Evolutionary conservation across 1,140 invertebrate species (phyloP).

Genomic region (Drosophila athabasca): DNA sequence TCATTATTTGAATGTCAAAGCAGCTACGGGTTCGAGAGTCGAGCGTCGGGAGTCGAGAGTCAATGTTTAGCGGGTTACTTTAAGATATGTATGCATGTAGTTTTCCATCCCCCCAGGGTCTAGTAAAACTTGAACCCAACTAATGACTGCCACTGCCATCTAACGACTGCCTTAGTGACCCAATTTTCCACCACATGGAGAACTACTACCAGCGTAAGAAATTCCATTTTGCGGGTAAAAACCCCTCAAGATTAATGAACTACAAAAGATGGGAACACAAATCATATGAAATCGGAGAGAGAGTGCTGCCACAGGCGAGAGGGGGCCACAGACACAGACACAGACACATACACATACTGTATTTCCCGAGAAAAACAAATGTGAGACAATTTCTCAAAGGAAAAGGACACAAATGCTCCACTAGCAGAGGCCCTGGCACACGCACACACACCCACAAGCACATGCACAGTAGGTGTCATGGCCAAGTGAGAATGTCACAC

Average conservation of each 20-base stretch:
- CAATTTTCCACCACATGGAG: slow-evolving; percentile 41
- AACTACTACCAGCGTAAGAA: slow-evolving; percentile 18
- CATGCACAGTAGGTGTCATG: slow-evolving; percentile 59
- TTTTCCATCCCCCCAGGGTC: slow-evolving; percentile 7
- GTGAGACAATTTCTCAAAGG: slow-evolving; percentile 75
- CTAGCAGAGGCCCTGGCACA: slow-evolving; percentile 1
- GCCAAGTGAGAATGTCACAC: slow-evolving; percentile 78
- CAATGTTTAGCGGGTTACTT: no score
- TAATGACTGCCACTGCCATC: slow-evolving; percentile 40
- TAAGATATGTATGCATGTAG: not conserved
- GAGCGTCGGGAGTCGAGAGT: no score
- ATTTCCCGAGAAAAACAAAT: slow-evolving; percentile 59
- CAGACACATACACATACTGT: slow-evolving; percentile 3
- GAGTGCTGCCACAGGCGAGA: slow-evolving; percentile 1
- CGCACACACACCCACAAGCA: slow-evolving; percentile 1
- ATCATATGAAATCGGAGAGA: slow-evolving; percentile 65
- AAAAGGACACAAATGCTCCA: slow-evolving; percentile 50
- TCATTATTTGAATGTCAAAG: slow-evolving; percentile 59
- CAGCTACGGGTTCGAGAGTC: slow-evolving; percentile 18
- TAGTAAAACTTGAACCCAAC: not conserved
- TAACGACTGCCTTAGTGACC: slow-evolving; percentile 64
- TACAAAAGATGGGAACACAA: slow-evolving; percentile 77
- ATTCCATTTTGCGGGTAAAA: slow-evolving; percentile 30
- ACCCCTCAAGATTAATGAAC: slow-evolving; percentile 68
- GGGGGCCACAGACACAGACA: not conserved